phyloP scores from a whole-genome alignment of 37 sponge, comb jelly and placozoan species.

The Petrosia ficiformis region DNA sequence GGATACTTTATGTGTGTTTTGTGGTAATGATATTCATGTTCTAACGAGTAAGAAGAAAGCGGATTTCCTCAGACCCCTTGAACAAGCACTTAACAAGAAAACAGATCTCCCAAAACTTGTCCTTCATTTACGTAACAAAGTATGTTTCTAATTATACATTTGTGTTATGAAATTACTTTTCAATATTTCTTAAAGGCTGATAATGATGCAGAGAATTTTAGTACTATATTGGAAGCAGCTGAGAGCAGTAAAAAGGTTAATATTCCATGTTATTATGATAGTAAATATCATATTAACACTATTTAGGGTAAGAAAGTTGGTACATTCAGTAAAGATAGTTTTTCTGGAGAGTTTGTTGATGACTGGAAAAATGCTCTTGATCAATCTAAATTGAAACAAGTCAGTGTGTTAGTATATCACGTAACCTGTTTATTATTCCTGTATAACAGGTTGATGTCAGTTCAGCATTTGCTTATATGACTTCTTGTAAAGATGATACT shows the following conservation, averaged over 20 bases:
- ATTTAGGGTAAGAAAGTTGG: constrained; percentile 78
- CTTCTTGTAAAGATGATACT: constrained; percentile 79
- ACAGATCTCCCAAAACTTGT: constrained; percentile 54
- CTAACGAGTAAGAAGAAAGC: constrained; percentile 91
- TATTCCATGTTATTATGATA: background rate
- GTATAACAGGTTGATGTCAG: constrained; percentile 69
- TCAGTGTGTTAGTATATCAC: background rate
- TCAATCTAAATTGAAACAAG: constrained; percentile 22
- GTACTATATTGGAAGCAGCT: constrained; percentile 32
- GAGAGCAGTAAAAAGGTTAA: constrained; percentile 57
- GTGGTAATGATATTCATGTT: constrained; percentile 70
- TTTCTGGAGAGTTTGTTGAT: constrained; percentile 71
- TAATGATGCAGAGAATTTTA: constrained; percentile 30
- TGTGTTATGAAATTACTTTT: too few relatives aligned
- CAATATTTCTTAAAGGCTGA: constrained; percentile 24
- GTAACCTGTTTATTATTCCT: background rate
- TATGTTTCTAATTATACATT: constrained; percentile 2
- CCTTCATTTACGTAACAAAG: constrained; percentile 67
- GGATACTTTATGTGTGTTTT: constrained; percentile 85
- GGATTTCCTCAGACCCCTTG: constrained; percentile 84
- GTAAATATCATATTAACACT: background rate
- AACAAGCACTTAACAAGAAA: constrained; percentile 24
- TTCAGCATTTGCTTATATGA: constrained; percentile 74
- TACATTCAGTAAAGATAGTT: constrained; percentile 77
- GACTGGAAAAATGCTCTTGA: constrained; percentile 55